Conservation (phyloP, 2,888 invertebrate species). For the Frankliniella intonsa region DNA sequence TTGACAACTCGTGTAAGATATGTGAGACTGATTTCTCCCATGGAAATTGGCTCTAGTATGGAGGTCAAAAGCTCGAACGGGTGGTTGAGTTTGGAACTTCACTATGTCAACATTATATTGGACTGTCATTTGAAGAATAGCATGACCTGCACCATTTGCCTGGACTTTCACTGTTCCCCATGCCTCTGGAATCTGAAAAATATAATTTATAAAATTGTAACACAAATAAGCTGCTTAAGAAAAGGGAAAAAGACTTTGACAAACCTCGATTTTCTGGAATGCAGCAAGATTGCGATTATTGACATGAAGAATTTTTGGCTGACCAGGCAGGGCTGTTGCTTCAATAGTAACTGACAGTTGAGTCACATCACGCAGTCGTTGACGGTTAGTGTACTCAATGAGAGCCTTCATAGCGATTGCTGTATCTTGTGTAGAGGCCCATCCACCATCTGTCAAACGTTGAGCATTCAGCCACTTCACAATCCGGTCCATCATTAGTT, state of each 20-base stretch:
- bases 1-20: slow-evolving; percentile 80
- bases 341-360: slow-evolving; percentile 73
- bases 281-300: slow-evolving; percentile 71
- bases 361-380: slow-evolving; percentile 80
- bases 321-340: slow-evolving; percentile 71
- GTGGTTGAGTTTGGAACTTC: slow-evolving; percentile 79
- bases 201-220: slow-evolving; percentile 36
- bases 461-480: slow-evolving; percentile 89
- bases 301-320: slow-evolving; percentile 62
- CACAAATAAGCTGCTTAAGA: neutral
- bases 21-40: slow-evolving; percentile 91
- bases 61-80: slow-evolving; percentile 73
- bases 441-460: slow-evolving; percentile 78
- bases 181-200: slow-evolving; percentile 72
- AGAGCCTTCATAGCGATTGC: slow-evolving; percentile 83
- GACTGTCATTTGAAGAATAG: slow-evolving; percentile 87
- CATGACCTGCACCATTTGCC: slow-evolving; percentile 90
- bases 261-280: slow-evolving; percentile 68
- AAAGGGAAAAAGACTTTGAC: neutral
- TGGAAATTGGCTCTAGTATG: slow-evolving; percentile 68
- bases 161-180: slow-evolving; percentile 93
- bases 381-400: slow-evolving; percentile 81
- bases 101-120: slow-evolving; percentile 85
- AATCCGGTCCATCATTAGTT: slow-evolving; percentile 74
- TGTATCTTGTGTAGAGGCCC: slow-evolving; percentile 87